A percentile compares a stretch with the other conserved stretches of the same genome.
Evolutionary conservation across 2,888 invertebrate species (phyloP).

Genomic region (Drosophila gaucha): DNA sequence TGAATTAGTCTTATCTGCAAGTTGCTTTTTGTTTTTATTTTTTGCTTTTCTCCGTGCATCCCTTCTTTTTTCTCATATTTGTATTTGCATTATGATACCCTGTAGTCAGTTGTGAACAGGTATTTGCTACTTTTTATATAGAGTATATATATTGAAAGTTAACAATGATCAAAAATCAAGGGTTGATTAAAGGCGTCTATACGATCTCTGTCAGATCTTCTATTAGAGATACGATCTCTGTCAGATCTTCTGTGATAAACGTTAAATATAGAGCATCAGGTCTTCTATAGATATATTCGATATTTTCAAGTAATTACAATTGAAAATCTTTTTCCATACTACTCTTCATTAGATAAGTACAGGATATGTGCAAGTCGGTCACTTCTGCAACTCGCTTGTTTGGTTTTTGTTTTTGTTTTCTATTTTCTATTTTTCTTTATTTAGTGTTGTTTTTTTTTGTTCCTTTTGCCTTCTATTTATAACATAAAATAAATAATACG

Average conservation of each 20-base stretch:
- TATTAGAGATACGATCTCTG: too few species aligned
- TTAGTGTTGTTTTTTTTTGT: slow-evolving; percentile 1
- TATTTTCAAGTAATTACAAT: too few species aligned
- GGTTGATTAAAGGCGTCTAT: too few species aligned
- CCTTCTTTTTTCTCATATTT: neutral
- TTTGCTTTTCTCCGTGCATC: slow-evolving; percentile 1
- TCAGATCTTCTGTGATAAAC: too few species aligned
- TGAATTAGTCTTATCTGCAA: slow-evolving; percentile 37
- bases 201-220: too few species aligned
- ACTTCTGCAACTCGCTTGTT: too few species aligned
- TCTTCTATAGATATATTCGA: too few species aligned
- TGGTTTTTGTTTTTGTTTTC: neutral
- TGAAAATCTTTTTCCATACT: too few species aligned
- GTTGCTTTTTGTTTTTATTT: slow-evolving; percentile 21
- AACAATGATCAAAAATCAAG: too few species aligned
- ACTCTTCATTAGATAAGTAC: too few species aligned
- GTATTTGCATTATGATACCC: neutral
- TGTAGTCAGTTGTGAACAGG: neutral
- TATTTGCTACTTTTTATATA: neutral
- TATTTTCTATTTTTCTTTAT: slow-evolving; percentile 5
- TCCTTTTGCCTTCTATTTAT: slow-evolving; percentile 43
- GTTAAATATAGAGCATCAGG: too few species aligned
- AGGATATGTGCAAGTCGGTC: neutral
- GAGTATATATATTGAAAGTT: too few species aligned
- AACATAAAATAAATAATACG: slow-evolving; percentile 49